Conservation (phyloP, 2,113 vertebrate genomes). For the Eonycteris spelaea region DNA sequence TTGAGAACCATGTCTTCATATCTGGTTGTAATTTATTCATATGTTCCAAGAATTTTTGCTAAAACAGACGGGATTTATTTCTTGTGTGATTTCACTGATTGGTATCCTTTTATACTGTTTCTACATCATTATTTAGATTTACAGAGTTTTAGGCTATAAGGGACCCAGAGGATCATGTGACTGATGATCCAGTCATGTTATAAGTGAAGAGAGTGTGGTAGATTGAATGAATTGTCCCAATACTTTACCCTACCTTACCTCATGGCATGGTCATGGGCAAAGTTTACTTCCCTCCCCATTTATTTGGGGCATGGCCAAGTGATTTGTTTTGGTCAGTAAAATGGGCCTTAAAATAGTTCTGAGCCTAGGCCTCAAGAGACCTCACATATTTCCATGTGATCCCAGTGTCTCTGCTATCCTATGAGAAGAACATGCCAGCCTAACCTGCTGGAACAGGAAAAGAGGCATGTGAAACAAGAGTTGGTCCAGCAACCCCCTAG, state of each 20-base stretch:
- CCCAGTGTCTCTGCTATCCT: not conserved
- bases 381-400: not conserved
- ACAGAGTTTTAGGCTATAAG: not conserved
- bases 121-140: constrained; percentile 29
- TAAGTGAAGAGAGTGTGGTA: not conserved
- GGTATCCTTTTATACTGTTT: constrained; percentile 67
- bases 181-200: not conserved
- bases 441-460: not conserved
- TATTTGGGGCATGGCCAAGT: not conserved
- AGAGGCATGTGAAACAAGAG: not conserved
- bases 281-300: not conserved
- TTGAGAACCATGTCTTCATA: not conserved
- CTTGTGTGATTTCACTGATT: constrained; percentile 73
- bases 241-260: not conserved
- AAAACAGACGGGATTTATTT: constrained; percentile 72
- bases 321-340: not conserved
- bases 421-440: not conserved
- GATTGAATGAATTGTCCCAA: not conserved
- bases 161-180: not conserved
- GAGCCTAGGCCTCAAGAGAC: not conserved
- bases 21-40: constrained; percentile 63
- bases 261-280: too few species aligned
- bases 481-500: not conserved
- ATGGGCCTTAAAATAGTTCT: not conserved
- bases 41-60: constrained; percentile 73